Evolutionary conservation across 2,888 invertebrate genomes (phyloP), one percentile per base, ranked within the genome.

Genomic region (Hemithea aestivaria): DNA sequence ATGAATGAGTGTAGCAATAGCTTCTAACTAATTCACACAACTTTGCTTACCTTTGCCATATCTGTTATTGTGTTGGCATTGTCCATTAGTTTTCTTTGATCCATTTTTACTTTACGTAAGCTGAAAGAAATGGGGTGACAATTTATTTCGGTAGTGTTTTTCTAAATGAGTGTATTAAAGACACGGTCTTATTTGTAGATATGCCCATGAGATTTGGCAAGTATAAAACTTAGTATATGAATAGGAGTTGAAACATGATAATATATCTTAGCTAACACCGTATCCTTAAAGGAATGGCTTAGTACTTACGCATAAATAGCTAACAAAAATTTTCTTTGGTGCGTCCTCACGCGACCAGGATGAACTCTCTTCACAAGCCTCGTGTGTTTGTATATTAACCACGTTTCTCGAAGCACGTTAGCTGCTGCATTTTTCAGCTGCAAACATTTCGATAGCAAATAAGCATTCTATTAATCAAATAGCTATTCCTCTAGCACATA

Each of bases 381-480:
- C 68, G 99, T 99, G 87, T 99, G 96, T 89, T 99, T 99, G 90
- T 99, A 99, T 81, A 99, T 99, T 76, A 99, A 92, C 99, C 99
- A 99, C 62, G 99, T 99, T 89, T 99, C 99, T 63, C 99, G 91
- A 60, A 99, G 91, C 62, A 99, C 99, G 88, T 99, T 99, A 52
- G 99, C 99, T 57, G 99, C 99, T 58, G 98, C 97, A 89, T 99
- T 99, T 92, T 99, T 99, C 88, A 99, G 91, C 97, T 99, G 91
- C 53, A 85, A 83, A 59, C 33, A 49, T 53, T 51, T 35, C n/a
- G 46, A 31, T n/a, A n/a, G 20, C 6, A 43, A 40, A 34, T 40
- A 6, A 41, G 22, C 5, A 10, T 12, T 12, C 8, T 16, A 16
- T 16, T 2, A 16, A 16, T 16, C 16, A 5, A 5, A 16, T 2